These are phyloP conservation scores for Platyura marginata DNA, from an alignment of 1,140 invertebrate genomes.

Conservation along the genomic window DNA sequence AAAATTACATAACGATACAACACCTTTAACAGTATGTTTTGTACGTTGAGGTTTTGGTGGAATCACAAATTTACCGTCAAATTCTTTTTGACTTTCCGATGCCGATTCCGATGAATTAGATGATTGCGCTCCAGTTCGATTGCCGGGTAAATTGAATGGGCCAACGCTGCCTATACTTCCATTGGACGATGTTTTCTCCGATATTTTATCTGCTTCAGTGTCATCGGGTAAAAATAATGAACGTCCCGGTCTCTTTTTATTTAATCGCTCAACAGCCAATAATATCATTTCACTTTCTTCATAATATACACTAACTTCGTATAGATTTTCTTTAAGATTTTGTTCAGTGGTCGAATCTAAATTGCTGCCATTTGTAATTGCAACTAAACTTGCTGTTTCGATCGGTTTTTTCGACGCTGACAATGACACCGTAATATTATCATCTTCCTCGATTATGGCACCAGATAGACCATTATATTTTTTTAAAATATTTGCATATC, in stretches of 20 bases:
- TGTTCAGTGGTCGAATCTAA: neutral
- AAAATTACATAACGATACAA: constrained; percentile 1
- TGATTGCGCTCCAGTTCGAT: too few relatives aligned
- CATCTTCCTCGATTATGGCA: too few relatives aligned
- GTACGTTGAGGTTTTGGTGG: neutral
- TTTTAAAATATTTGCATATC: too few relatives aligned
- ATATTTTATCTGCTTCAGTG: neutral
- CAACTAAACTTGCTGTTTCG: too few relatives aligned
- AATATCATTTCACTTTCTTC: neutral
- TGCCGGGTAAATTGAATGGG: neutral
- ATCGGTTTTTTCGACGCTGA: too few relatives aligned
- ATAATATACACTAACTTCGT: neutral
- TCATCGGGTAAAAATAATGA: too few relatives aligned
- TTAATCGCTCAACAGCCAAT: constrained; percentile 1
- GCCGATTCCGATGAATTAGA: neutral
- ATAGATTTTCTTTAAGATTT: neutral
- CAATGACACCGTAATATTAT: too few relatives aligned
- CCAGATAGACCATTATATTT: too few relatives aligned
- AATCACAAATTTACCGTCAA: neutral
- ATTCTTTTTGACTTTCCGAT: neutral
- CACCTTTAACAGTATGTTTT: neutral
- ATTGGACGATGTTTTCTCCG: neutral
- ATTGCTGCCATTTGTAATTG: too few relatives aligned
- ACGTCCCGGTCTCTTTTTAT: neutral
- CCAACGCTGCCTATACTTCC: neutral